Base-by-base conservation (phyloP, 2,888 invertebrate genomes). In the Drosophila picticornis region DNA sequence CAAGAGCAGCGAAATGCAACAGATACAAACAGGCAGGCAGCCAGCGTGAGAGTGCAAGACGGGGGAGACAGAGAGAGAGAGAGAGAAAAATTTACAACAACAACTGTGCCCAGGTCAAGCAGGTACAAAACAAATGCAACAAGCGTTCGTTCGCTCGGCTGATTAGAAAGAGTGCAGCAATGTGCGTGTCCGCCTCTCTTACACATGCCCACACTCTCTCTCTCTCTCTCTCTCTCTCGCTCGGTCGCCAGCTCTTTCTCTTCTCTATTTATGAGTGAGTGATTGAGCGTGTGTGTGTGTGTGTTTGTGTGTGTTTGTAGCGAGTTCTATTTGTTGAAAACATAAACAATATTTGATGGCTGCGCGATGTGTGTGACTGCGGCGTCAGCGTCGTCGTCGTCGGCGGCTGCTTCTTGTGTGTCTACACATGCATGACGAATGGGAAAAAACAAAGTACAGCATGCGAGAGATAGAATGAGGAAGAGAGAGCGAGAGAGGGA, bases 341-440 rank as follows among this genome's bases (percentile, higher is more conserved):
- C 85, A 85, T 85, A 85, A 85, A 85, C 85, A 85, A 89, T 85
- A 84, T 85, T 87, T 85, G 87, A 89, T 85, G 78, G 83, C 70
- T 53, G 63, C 61, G 64, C 48, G 52, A 63, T 67, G 59, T 62
- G 46, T 74, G 55, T 38, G 61, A 55, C 70, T 56, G 71, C 70
- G 67, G 63, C 80, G 71, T 71, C 60, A 51, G 61, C 71, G 51
- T 70, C 51, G 31, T 36, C 70, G 48, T 36, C 51, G 34, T 48
- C 70, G 48, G 70, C 77, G 61, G 64, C 79, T 79, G 82, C 85
- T 75, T 77, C 87, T 85, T 87, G 88, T 90, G 85, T 85, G 81
- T 80, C 83, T 83, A 83, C 86, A 77, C 81, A 78, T 75, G 81
- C 88, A 90, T 85, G 90, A 85, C 90, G 88, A 84, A 83, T 80